Evolutionary conservation across 2,888 invertebrate species (phyloP).

Genomic region (Phrixothrix hirtus): DNA sequence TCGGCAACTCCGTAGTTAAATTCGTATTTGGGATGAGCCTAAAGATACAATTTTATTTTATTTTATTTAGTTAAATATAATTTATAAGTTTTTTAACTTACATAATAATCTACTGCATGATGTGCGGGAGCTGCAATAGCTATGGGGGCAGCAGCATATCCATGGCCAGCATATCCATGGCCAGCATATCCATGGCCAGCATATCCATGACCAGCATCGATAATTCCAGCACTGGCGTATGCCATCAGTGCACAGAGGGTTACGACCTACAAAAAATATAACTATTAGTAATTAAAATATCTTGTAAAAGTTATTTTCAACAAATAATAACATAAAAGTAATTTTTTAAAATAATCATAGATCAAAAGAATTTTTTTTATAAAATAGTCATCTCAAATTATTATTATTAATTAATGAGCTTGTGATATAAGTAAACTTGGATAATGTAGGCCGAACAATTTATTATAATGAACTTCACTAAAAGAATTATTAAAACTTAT

Average conservation of each 20-base stretch:
- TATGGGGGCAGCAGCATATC: constrained; percentile 39
- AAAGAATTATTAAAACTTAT: too few relatives aligned
- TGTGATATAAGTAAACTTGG: too few relatives aligned
- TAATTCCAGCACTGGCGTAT: constrained; percentile 58
- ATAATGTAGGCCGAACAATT: too few relatives aligned
- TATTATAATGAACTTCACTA: too few relatives aligned
- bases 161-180: constrained; percentile 40
- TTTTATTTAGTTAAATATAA: not conserved
- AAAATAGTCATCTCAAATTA: too few relatives aligned
- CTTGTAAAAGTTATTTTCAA: too few relatives aligned
- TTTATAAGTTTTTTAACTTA: constrained; percentile 5
- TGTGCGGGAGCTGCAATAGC: constrained; percentile 13
- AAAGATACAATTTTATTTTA: constrained; percentile 35
- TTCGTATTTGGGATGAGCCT: constrained; percentile 61
- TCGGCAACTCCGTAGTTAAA: constrained; percentile 62
- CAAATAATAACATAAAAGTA: too few relatives aligned
- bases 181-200: constrained; percentile 42
- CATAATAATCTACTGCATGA: constrained; percentile 22
- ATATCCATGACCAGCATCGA: constrained; percentile 41
- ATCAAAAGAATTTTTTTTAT: too few relatives aligned
- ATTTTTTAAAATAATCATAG: too few relatives aligned
- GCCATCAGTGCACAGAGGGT: constrained; percentile 50
- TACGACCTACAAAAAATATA: constrained; percentile 40
- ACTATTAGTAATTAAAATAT: too few relatives aligned
- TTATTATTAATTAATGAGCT: too few relatives aligned